Conservation (phyloP, 2,113 vertebrate species). For the Rhineura floridana region DNA sequence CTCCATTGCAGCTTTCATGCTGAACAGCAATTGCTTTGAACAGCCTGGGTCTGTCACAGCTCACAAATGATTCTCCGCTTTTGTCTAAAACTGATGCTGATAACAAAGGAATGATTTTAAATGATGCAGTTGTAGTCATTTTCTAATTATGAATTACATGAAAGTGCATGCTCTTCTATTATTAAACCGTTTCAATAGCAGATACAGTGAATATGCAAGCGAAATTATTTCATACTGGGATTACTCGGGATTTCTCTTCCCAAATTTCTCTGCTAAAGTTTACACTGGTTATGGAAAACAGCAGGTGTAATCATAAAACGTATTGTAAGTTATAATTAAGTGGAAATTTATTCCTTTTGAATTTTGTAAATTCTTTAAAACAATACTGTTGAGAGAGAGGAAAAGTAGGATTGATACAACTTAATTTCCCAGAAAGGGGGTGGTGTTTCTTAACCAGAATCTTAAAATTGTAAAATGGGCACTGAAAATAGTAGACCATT, state of each 20-base stretch:
- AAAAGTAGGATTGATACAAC: not conserved
- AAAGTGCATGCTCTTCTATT: conserved; percentile 78
- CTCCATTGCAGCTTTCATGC: conserved; percentile 88
- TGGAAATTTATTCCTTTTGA: conserved; percentile 25
- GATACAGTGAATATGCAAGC: conserved; percentile 49
- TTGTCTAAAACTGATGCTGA: conserved; percentile 82
- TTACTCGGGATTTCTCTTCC: conserved; percentile 24
- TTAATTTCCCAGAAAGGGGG: not conserved
- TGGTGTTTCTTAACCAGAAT: not conserved
- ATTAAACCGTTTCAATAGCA: conserved; percentile 73
- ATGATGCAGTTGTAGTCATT: conserved; percentile 78
- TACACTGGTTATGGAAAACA: conserved; percentile 18
- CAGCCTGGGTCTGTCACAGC: conserved; percentile 83
- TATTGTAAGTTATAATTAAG: conserved; percentile 20
- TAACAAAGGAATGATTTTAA: conserved; percentile 82
- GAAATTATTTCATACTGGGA: conserved; percentile 27
- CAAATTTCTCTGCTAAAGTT: conserved; percentile 52
- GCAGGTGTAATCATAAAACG: conserved; percentile 27
- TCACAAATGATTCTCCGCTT: conserved; percentile 81
- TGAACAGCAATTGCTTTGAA: conserved; percentile 91
- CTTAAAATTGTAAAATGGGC: not conserved
- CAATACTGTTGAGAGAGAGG: conserved; percentile 32
- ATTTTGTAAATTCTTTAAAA: not conserved
- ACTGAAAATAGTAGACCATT: conserved; percentile 2
- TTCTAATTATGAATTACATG: conserved; percentile 87